Conservation (phyloP, 2,113 vertebrate genomes). For the Barnardius zonarius region DNA sequence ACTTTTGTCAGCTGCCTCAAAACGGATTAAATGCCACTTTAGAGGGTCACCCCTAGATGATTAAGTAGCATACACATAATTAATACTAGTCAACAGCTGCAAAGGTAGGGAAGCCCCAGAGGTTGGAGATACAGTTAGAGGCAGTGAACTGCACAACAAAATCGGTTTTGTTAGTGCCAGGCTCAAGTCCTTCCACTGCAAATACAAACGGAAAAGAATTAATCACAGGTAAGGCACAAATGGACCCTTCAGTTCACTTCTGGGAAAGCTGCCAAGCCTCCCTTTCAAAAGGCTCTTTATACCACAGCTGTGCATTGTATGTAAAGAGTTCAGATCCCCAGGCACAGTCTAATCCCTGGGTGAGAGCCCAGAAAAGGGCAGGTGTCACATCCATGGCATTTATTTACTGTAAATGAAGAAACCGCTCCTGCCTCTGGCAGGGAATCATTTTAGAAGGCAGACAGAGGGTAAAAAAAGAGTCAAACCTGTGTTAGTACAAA, state of each 20-base stretch:
- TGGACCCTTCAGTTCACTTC: conserved; percentile 25
- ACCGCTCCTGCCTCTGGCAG: background rate
- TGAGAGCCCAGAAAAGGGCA: conserved; percentile 50
- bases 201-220: conserved; percentile 43
- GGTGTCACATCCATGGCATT: conserved; percentile 21
- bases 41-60: background rate
- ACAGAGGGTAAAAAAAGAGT: background rate
- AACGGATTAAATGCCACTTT: conserved; percentile 37
- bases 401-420: conserved; percentile 27
- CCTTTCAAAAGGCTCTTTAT: conserved; percentile 51
- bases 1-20: background rate
- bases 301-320: conserved; percentile 43
- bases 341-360: conserved; percentile 23
- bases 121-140: background rate
- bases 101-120: conserved; percentile 14
- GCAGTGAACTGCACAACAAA: background rate
- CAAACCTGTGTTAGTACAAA: conserved; percentile 29
- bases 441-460: background rate
- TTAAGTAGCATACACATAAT: conserved; percentile 7
- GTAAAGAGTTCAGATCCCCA: background rate
- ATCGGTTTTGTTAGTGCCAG: conserved; percentile 45
- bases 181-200: conserved; percentile 36
- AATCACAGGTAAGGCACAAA: conserved; percentile 56
- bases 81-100: conserved; percentile 29
- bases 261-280: conserved; percentile 54